Evolutionary conservation across 2,113 vertebrate genomes (phyloP).

Genomic region (Cochlearius cochlearius): DNA sequence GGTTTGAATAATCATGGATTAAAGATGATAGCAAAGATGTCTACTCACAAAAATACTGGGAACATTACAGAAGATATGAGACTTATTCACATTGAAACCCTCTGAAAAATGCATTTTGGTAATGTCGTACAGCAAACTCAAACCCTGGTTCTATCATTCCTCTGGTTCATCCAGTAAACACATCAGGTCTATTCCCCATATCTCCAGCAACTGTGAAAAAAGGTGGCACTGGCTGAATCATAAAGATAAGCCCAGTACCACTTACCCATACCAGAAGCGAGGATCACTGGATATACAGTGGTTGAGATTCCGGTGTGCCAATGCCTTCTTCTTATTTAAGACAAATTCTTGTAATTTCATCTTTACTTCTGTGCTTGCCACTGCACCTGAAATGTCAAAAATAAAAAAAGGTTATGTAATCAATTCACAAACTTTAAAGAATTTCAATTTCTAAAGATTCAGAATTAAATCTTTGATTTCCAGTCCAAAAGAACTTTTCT

Average conservation of each 20-base stretch:
- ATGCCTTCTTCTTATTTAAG: slow-evolving; percentile 95
- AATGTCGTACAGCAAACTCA: accelerated
- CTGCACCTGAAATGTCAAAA: slow-evolving; percentile 81
- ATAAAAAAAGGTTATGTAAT: not conserved
- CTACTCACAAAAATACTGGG: not conserved
- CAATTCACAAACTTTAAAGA: not conserved
- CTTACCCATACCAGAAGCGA: slow-evolving; percentile 97
- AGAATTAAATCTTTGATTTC: not conserved
- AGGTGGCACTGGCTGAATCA: not conserved
- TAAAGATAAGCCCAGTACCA: slow-evolving; percentile 39
- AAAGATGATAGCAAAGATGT: not conserved
- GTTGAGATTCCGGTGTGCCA: slow-evolving; percentile 94
- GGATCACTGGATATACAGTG: slow-evolving; percentile 93
- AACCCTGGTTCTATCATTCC: not conserved
- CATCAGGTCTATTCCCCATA: not conserved
- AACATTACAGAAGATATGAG: accelerated
- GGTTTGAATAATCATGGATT: not conserved
- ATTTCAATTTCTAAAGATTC: not conserved
- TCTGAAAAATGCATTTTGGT: not conserved
- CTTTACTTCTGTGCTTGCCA: slow-evolving; percentile 98
- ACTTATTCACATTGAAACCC: not conserved
- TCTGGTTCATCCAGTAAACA: not conserved
- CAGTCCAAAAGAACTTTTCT: not conserved
- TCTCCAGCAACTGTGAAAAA: not conserved
- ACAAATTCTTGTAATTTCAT: slow-evolving; percentile 98